Evolutionary conservation across 2,797 vertebrate genomes (phyloP).

Genomic region (Acipenser transmontanus): DNA sequence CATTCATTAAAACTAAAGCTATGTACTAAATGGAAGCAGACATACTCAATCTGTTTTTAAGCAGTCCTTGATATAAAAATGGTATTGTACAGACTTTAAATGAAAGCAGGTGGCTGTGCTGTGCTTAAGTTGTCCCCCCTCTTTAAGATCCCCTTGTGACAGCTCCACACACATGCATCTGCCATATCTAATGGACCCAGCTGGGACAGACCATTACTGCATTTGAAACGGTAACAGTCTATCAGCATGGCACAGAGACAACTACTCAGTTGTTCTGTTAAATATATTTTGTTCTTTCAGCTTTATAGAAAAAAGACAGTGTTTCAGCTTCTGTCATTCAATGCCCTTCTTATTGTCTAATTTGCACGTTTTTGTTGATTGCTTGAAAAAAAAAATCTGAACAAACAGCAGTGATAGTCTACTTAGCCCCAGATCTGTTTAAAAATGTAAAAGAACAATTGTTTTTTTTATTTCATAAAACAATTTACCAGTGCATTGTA

Average conservation of each 20-base stretch:
- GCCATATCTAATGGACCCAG: slow-evolving; percentile 55
- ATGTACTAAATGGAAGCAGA: not conserved
- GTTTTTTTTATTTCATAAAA: too few relatives aligned
- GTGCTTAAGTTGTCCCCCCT: slow-evolving; percentile 10
- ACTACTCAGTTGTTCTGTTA: slow-evolving; percentile 19
- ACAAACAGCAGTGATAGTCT: too few relatives aligned
- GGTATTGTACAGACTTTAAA: slow-evolving; percentile 10
- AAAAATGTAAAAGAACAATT: too few relatives aligned
- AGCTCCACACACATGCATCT: slow-evolving; percentile 17
- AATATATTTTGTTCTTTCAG: too few relatives aligned
- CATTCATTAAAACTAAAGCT: not conserved
- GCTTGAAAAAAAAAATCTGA: too few relatives aligned
- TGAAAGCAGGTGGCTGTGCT: slow-evolving; percentile 12
- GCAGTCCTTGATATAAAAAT: slow-evolving; percentile 7
- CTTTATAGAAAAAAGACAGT: too few relatives aligned
- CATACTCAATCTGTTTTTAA: slow-evolving; percentile 15
- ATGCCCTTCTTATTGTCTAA: too few relatives aligned
- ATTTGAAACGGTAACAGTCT: slow-evolving; percentile 46
- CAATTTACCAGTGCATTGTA: too few relatives aligned
- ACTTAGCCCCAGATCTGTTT: too few relatives aligned
- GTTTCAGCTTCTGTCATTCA: too few relatives aligned
- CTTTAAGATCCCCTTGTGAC: slow-evolving; percentile 7
- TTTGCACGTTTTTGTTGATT: too few relatives aligned
- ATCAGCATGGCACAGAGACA: slow-evolving; percentile 41
- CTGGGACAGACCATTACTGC: slow-evolving; percentile 57